A percentile compares a stretch with the other conserved stretches of the same genome.
Evolutionary conservation across 2,113 vertebrate species (phyloP).

Genomic region (Heptranchias perlo): DNA sequence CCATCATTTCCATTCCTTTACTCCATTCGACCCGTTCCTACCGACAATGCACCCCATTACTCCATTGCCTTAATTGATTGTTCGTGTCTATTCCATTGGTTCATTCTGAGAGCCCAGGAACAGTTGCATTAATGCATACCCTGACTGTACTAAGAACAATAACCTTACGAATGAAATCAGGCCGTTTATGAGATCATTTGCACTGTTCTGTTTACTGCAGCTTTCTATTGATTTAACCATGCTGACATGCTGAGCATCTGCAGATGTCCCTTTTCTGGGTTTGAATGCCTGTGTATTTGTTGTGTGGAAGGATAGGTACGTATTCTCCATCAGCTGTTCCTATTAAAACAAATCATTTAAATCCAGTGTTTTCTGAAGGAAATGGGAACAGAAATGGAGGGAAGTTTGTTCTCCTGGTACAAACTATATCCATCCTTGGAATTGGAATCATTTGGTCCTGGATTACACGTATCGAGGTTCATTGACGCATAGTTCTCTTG

Average conservation of each 20-base stretch:
- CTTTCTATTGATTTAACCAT: background rate
- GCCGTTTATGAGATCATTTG: background rate
- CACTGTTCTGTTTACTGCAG: background rate
- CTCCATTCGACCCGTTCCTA: background rate
- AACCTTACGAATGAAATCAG: background rate
- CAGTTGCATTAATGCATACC: too few species aligned
- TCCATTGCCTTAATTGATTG: background rate
- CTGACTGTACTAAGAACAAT: too few species aligned
- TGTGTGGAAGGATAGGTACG: background rate
- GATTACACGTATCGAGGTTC: too few species aligned
- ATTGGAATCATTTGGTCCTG: background rate
- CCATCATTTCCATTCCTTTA: background rate
- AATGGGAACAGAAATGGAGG: background rate
- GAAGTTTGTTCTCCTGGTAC: background rate
- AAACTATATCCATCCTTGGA: background rate
- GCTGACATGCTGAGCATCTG: background rate
- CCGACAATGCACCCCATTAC: background rate
- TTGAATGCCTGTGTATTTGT: background rate
- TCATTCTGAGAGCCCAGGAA: too few species aligned
- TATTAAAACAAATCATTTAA: background rate
- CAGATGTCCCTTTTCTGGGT: background rate
- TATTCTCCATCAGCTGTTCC: background rate
- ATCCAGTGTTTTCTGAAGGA: background rate
- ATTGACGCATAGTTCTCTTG: background rate
- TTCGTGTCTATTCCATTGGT: too few species aligned